These are phyloP conservation scores for Ormyrus thymus DNA, from an alignment of 2,888 invertebrate species.

Conservation along the genomic window DNA sequence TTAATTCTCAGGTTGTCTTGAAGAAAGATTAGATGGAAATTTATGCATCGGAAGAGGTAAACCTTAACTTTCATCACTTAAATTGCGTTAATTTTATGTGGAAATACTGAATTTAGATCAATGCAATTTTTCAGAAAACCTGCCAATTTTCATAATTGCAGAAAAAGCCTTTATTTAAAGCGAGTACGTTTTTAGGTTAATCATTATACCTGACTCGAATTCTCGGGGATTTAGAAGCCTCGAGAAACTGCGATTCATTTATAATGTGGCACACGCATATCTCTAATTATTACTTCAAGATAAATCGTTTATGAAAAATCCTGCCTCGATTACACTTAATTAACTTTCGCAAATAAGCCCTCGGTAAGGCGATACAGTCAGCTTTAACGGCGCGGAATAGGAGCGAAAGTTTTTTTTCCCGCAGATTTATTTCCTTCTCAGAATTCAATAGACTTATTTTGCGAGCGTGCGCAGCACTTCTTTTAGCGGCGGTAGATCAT, in stretches of 20 bases:
- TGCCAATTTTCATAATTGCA: neutral
- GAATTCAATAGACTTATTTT: conserved; percentile 38
- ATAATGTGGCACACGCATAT: conserved; percentile 6
- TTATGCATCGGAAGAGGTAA: no score
- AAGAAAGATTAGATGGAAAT: no score
- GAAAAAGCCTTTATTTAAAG: neutral
- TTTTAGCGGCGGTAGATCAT: neutral
- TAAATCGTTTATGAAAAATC: conserved; percentile 27
- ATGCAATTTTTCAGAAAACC: neutral
- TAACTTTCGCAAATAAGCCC: conserved; percentile 35
- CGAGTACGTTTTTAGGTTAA: conserved; percentile 37
- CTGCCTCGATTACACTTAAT: conserved; percentile 27
- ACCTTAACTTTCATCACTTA: no score
- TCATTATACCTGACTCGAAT: conserved; percentile 4
- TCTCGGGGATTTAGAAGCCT: neutral
- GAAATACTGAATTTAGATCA: no score
- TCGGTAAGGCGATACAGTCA: neutral
- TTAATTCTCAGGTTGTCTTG: no score
- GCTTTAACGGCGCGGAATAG: neutral
- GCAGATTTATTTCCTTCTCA: neutral
- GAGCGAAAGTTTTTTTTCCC: neutral
- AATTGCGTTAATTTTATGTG: no score
- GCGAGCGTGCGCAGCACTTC: neutral
- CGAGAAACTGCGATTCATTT: conserved; percentile 20
- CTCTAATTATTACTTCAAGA: conserved; percentile 29